A percentile compares a stretch with the other conserved stretches of the same genome.
phyloP scores from a whole-genome alignment of 2,888 invertebrate genomes.

The Drosophila villosipedis region DNA sequence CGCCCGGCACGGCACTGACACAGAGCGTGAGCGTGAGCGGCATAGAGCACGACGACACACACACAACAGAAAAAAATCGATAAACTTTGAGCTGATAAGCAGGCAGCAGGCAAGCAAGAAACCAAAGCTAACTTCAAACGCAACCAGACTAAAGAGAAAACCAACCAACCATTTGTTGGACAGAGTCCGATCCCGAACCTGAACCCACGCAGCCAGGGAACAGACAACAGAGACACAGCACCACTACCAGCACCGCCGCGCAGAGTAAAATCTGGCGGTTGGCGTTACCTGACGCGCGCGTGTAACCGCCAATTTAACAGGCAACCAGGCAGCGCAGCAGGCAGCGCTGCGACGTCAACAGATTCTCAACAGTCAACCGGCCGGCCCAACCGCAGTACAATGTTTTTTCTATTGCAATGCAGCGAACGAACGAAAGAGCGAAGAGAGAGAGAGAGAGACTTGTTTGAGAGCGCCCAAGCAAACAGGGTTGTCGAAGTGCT shows the following conservation, averaged over 20 bases:
- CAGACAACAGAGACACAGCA: constrained; percentile 17
- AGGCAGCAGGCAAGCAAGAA: constrained; percentile 31
- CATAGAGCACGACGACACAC: constrained; percentile 10
- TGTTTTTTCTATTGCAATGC: constrained; percentile 5
- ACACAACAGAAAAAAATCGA: constrained; percentile 47
- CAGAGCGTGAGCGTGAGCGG: constrained; percentile 21
- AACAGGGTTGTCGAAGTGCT: constrained; percentile 29
- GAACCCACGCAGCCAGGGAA: constrained; percentile 25
- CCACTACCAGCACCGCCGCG: constrained; percentile 21
- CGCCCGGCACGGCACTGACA: background rate
- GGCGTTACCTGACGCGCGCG: constrained; percentile 77
- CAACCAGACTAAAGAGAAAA: constrained; percentile 26
- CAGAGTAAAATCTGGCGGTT: constrained; percentile 35
- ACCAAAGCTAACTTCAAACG: constrained; percentile 32
- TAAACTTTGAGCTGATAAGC: constrained; percentile 56
- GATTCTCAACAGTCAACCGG: constrained; percentile 31
- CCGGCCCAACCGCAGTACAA: constrained; percentile 24
- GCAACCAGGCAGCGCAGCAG: constrained; percentile 77
- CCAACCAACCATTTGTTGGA: constrained; percentile 9
- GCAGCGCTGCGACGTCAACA: constrained; percentile 43
- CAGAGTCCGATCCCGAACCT: constrained; percentile 20
- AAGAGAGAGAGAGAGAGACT: constrained; percentile 8
- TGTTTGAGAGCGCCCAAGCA: constrained; percentile 4
- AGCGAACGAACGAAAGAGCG: constrained; percentile 1
- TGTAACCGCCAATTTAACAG: constrained; percentile 85